These are phyloP conservation scores for Gallinago stenura DNA, from an alignment of 2,797 vertebrate species.

Conservation along the genomic window DNA sequence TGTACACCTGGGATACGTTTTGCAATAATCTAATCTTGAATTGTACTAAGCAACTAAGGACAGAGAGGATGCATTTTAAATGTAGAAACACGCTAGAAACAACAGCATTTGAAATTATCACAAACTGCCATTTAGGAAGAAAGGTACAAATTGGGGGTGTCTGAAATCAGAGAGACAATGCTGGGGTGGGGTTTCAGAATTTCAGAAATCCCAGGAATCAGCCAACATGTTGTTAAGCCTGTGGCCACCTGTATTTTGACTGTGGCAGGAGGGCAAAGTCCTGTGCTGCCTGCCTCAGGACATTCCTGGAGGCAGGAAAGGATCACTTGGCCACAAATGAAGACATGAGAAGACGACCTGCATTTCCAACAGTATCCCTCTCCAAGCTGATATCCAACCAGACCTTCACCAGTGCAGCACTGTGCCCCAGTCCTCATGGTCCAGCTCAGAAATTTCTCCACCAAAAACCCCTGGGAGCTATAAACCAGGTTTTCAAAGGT, in stretches of 20 bases:
- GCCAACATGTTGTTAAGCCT: background rate
- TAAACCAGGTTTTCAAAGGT: background rate
- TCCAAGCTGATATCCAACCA: background rate
- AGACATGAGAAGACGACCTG: accelerated
- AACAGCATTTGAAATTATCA: background rate
- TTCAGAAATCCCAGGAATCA: background rate
- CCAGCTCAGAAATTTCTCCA: background rate
- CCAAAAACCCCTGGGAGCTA: background rate
- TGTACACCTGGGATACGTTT: background rate
- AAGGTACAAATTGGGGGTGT: background rate
- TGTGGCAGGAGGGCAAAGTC: background rate
- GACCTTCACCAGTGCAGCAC: background rate
- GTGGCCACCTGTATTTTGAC: background rate
- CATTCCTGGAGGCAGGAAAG: background rate
- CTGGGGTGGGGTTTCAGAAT: background rate
- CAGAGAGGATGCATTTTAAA: background rate
- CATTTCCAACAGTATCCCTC: background rate
- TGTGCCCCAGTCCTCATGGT: background rate
- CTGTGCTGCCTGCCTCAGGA: accelerated
- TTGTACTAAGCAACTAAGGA: background rate
- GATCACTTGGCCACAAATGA: accelerated
- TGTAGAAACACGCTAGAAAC: background rate
- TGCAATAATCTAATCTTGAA: background rate
- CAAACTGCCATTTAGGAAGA: background rate
- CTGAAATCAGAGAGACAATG: background rate